phyloP scores from a whole-genome alignment of 2,888 invertebrate species.

The Cantharis flavilabris region DNA sequence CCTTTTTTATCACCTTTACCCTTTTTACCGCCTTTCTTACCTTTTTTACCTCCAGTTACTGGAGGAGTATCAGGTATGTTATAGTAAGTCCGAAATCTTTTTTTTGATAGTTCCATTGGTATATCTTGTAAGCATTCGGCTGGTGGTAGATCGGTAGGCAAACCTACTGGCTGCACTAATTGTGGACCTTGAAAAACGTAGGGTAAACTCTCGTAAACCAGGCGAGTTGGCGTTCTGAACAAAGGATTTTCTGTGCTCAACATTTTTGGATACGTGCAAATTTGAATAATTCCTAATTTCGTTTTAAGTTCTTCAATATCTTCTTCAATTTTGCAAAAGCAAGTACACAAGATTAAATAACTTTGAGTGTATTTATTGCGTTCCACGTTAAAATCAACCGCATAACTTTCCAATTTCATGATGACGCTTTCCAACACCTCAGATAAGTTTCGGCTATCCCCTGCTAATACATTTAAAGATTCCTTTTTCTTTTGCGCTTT shows the following conservation, averaged over 20 bases:
- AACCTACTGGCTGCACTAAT: neutral
- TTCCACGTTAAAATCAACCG: conserved; percentile 9
- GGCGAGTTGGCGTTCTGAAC: neutral
- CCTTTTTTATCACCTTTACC: conserved; percentile 3
- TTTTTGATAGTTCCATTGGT: conserved; percentile 26
- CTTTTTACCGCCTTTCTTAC: conserved; percentile 9
- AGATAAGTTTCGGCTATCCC: conserved; percentile 2
- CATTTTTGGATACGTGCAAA: conserved; percentile 23
- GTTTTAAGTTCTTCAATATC: conserved; percentile 24
- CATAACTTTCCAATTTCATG: conserved; percentile 29
- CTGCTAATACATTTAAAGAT: neutral
- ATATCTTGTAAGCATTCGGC: conserved; percentile 27
- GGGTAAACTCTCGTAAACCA: conserved; percentile 2
- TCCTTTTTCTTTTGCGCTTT: neutral
- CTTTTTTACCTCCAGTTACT: conserved; percentile 3
- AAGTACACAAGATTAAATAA: conserved; percentile 33
- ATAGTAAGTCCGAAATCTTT: conserved; percentile 29
- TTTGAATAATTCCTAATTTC: conserved; percentile 13
- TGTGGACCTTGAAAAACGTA: conserved; percentile 3
- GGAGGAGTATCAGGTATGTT: conserved; percentile 22
- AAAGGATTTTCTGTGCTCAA: neutral
- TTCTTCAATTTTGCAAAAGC: conserved; percentile 33
- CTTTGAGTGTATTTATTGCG: conserved; percentile 17
- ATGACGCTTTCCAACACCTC: conserved; percentile 32
- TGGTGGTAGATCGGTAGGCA: conserved; percentile 18